Evolutionary conservation across 1,140 invertebrate genomes (phyloP).

Genomic region (Antheraea pernyi): DNA sequence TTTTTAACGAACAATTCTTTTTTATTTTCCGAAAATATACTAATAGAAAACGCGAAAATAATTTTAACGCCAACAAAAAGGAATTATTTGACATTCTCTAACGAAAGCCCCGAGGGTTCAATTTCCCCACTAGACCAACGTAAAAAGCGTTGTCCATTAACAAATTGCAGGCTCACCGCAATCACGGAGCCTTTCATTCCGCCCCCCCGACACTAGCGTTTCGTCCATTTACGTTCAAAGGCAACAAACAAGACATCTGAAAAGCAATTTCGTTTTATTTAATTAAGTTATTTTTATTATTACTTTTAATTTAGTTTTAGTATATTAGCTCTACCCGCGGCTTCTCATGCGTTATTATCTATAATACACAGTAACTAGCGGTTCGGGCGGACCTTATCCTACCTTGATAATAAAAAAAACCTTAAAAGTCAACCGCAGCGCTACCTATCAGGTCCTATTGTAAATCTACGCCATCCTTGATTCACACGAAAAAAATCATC

Average conservation of each 20-base stretch:
- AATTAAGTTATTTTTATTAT: background rate
- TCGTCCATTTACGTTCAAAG: background rate
- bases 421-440: no score
- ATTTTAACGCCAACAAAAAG: background rate
- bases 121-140: constrained; percentile 2
- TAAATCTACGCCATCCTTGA: no score
- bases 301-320: no score
- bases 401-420: no score
- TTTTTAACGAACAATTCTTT: no score
- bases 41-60: background rate
- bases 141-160: constrained; percentile 5
- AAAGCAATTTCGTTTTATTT: background rate
- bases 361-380: no score
- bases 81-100: constrained; percentile 5
- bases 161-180: constrained; percentile 12
- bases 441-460: no score
- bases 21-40: no score
- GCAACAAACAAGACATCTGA: background rate
- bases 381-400: no score
- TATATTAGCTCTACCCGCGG: no score
- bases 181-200: constrained; percentile 6
- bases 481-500: no score
- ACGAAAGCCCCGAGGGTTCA: background rate
- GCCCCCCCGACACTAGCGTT: constrained; percentile 4
- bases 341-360: no score